A percentile compares a stretch with the other conserved stretches of the same genome.
These are phyloP conservation scores for Sparus aurata DNA, from an alignment of 2,797 vertebrate genomes.

Conservation along the genomic window DNA sequence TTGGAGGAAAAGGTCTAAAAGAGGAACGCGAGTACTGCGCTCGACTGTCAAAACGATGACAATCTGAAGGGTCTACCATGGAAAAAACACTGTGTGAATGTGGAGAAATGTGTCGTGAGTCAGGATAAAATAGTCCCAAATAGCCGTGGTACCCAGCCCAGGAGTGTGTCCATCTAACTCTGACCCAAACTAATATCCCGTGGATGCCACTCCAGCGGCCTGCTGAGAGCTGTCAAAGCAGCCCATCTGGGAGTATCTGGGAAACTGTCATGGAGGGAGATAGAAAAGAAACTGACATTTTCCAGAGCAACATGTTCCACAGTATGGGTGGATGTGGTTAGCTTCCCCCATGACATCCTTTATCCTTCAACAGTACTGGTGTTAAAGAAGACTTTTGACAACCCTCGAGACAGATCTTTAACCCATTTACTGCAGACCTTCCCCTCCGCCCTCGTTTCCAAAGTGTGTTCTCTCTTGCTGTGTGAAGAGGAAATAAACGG, in stretches of 20 bases:
- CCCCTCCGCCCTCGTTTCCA: conserved; percentile 54
- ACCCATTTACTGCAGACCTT: conserved; percentile 52
- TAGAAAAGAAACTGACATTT: conserved; percentile 51
- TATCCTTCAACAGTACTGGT: conserved; percentile 53
- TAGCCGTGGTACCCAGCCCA: conserved; percentile 19
- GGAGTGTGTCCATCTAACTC: conserved; percentile 40
- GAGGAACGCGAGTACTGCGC: conserved; percentile 22
- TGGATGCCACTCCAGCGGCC: conserved; percentile 49
- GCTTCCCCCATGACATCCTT: conserved; percentile 50
- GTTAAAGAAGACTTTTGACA: conserved; percentile 58
- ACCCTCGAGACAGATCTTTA: conserved; percentile 53
- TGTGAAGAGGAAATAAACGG: conserved; percentile 55
- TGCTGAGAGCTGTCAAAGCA: conserved; percentile 59
- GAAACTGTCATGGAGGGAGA: conserved; percentile 60
- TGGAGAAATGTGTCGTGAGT: conserved; percentile 28
- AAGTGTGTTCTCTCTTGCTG: conserved; percentile 43
- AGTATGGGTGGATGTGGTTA: conserved; percentile 52
- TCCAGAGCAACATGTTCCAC: conserved; percentile 53
- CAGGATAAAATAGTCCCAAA: conserved; percentile 27
- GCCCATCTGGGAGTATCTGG: conserved; percentile 60
- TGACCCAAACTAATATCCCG: conserved; percentile 54
- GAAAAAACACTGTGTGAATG: conserved; percentile 10
- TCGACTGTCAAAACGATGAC: conserved; percentile 44
- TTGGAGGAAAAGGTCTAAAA: conserved; percentile 16
- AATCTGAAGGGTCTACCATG: neutral